Evolutionary conservation across 92 coral and sea anemone species (phyloP), one percentile per base, ranked within the genome.

Genomic region (Bergia sp.): DNA sequence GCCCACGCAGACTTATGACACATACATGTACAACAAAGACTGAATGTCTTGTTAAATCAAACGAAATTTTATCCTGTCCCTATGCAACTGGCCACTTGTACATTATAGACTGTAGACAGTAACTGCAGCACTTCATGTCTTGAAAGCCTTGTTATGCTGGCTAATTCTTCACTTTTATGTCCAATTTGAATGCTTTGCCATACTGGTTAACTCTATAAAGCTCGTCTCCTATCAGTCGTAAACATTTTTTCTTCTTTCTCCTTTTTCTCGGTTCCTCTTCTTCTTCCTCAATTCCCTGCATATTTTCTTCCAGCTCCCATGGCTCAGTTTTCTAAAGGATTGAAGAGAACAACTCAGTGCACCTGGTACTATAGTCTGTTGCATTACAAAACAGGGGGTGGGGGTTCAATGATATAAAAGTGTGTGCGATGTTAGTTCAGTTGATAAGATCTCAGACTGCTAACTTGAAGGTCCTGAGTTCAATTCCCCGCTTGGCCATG

Each of bases 291-390:
- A 78, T 57, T 29, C 58, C 89, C 16, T 49, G 78, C 15, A 42
- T 76, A 50, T 84, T 85, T 81, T 42, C 61, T 75, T 94, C 98
- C 78, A 90, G 50, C 86, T 97, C 99, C 99, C 99, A 97, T 7
- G 97, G 94, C 80, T 97, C 99, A n/a, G 96, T 95, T 97, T 94
- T 97, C 99, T 97, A 90, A 53, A 57, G 61, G 79, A 67, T 78
- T 7, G 61, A 53, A 36, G 8, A 39, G 38, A 21, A 37, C 8
- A 36, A 5, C 67, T 49, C 39, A 73, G 53, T 13, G 50, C 49
- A 9, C 45, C 5, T 21, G 5, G 42, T 23, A 41, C 7, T 77
- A 10, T 4, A 16, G 69, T 36, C 4, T 29, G 29, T 29, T 29
- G 29, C 29, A 29, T 29, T 29, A 29, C 29, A 29, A 29, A 29